phyloP scores from a whole-genome alignment of 2,113 vertebrate genomes.

The Tenrec ecaudatus region DNA sequence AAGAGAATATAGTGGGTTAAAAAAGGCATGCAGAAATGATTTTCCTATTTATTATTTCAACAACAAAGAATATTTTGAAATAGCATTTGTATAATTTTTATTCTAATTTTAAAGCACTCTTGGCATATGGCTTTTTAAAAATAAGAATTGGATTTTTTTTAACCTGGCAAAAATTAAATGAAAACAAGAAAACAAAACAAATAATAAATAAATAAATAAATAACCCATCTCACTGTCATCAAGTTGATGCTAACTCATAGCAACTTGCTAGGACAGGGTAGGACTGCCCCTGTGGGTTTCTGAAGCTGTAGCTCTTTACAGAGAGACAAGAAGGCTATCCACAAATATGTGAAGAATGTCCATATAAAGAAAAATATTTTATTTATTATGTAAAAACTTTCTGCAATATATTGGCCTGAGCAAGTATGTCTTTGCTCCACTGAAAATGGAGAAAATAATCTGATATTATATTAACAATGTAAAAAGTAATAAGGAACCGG shows the following conservation, averaged over 20 bases:
- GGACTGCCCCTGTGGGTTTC: too few relatives aligned
- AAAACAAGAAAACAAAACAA: background rate
- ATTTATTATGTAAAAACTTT: background rate
- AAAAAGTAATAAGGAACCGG: background rate
- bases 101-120: too few relatives aligned
- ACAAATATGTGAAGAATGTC: background rate
- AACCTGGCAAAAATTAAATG: background rate
- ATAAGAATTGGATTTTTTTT: background rate
- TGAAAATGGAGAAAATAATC: background rate
- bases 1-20: background rate
- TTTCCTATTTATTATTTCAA: background rate
- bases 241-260: too few relatives aligned
- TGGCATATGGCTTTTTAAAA: background rate
- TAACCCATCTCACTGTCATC: too few relatives aligned
- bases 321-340: background rate
- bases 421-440: background rate
- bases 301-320: too few relatives aligned
- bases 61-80: conserved; percentile 7
- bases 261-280: too few relatives aligned
- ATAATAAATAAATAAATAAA: too few relatives aligned
- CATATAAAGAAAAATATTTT: background rate
- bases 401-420: background rate
- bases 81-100: too few relatives aligned
- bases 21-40: background rate
- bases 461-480: background rate